A percentile compares a stretch with the other conserved stretches of the same genome.
Conservation (phyloP, 2,888 invertebrate genomes). For the Suillia variegata region DNA sequence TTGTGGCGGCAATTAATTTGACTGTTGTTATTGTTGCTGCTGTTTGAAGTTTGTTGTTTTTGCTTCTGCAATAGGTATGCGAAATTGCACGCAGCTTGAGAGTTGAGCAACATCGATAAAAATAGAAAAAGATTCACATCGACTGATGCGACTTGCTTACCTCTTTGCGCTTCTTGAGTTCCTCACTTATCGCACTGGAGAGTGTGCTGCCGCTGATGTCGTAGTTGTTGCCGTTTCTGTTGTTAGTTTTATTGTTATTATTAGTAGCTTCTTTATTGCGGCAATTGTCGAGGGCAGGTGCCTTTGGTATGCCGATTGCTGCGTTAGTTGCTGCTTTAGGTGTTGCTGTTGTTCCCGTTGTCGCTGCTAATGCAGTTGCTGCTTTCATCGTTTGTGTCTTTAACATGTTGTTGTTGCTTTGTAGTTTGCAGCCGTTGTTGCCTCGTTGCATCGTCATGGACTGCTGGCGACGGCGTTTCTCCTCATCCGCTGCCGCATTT, state of each 20-base stretch:
- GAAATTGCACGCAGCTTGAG: slow-evolving; percentile 24
- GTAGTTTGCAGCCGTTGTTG: not conserved
- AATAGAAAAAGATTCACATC: not conserved
- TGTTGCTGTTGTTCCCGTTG: slow-evolving; percentile 26
- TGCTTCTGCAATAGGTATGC: slow-evolving; percentile 39
- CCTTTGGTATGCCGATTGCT: slow-evolving; percentile 30
- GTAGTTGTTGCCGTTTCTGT: slow-evolving; percentile 12
- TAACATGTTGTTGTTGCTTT: not conserved
- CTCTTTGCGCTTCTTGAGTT: slow-evolving; percentile 72
- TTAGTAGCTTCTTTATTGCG: not conserved
- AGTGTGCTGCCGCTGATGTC: slow-evolving; percentile 60
- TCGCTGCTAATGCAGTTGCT: slow-evolving; percentile 2
- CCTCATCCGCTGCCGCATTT: slow-evolving; percentile 49
- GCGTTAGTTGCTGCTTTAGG: slow-evolving; percentile 15
- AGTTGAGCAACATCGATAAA: not conserved
- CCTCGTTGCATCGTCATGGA: not conserved
- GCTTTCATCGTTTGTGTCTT: not conserved
- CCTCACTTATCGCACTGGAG: slow-evolving; percentile 73
- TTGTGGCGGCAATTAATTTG: slow-evolving; percentile 28
- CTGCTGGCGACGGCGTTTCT: slow-evolving; percentile 5
- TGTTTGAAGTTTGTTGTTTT: too few species aligned
- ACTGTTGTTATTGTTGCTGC: slow-evolving; percentile 17
- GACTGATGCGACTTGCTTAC: slow-evolving; percentile 54
- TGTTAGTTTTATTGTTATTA: slow-evolving; percentile 3
- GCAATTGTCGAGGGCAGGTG: not conserved